A percentile compares a stretch with the other conserved stretches of the same genome.
These are phyloP conservation scores for Channallabes apus DNA, from an alignment of 2,797 vertebrate species.

Conservation along the genomic window DNA sequence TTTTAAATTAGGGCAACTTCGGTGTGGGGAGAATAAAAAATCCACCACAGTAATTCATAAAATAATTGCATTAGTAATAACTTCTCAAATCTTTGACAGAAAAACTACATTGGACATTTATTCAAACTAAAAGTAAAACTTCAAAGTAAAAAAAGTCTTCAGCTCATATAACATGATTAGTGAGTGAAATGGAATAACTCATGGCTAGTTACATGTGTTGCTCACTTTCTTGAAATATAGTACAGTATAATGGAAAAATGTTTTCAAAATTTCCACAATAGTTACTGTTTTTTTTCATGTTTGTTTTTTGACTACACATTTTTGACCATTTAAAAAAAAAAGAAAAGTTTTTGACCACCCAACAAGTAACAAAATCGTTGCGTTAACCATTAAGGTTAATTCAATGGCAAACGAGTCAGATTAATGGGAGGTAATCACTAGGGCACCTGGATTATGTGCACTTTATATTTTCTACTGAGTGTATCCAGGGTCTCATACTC, in stretches of 20 bases:
- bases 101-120: neutral
- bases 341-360: neutral
- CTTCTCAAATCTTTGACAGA: neutral
- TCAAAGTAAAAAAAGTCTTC: neutral
- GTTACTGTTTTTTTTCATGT: neutral
- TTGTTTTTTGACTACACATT: neutral
- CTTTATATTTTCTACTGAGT: constrained; percentile 17
- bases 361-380: neutral
- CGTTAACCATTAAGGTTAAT: constrained; percentile 34
- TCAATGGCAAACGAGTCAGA: constrained; percentile 10
- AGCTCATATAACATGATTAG: neutral
- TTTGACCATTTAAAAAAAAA: neutral
- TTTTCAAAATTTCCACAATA: no score
- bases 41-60: no score
- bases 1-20: no score
- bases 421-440: neutral
- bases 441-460: neutral
- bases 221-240: neutral
- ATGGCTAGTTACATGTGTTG: neutral
- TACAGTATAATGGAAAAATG: neutral
- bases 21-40: no score
- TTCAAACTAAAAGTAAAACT: neutral
- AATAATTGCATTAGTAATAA: neutral
- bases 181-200: neutral
- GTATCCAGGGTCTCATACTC: neutral